These are phyloP conservation scores for Solea senegalensis DNA, from an alignment of 2,113 vertebrate species.

Conservation along the genomic window DNA sequence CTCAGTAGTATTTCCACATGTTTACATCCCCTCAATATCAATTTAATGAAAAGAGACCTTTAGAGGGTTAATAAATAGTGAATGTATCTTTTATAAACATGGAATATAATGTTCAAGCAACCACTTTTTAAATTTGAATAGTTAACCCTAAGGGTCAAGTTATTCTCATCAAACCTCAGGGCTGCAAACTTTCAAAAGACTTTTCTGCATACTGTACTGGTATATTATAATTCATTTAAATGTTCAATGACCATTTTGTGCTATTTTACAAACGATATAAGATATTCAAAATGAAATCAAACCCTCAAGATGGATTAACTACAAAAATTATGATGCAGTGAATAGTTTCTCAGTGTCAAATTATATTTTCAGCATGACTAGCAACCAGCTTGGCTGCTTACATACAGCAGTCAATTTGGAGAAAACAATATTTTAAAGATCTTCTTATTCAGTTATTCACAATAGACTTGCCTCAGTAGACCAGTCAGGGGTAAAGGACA, in stretches of 20 bases:
- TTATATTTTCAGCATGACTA: background rate
- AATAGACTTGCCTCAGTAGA: constrained; percentile 48
- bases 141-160: background rate
- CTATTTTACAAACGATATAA: constrained; percentile 14
- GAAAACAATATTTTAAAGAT: constrained; percentile 35
- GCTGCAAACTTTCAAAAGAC: constrained; percentile 19
- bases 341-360: constrained; percentile 35
- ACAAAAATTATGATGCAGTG: background rate
- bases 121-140: constrained; percentile 4
- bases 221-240: constrained; percentile 4
- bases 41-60: constrained; percentile 29
- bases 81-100: constrained; percentile 5
- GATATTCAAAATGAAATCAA: constrained; percentile 23
- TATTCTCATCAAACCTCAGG: constrained; percentile 1
- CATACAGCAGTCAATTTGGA: constrained; percentile 12
- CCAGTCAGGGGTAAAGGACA: constrained; percentile 63
- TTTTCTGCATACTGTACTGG: background rate
- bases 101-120: constrained; percentile 8
- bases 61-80: constrained; percentile 16
- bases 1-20: constrained; percentile 40
- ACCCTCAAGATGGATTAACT: constrained; percentile 36
- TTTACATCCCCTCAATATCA: constrained; percentile 30
- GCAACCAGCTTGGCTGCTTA: constrained; percentile 19
- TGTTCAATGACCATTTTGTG: constrained; percentile 4
- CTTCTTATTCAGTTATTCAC: constrained; percentile 67